Conservation (phyloP, 2,113 vertebrate genomes). For the Halcyon malimbica region DNA sequence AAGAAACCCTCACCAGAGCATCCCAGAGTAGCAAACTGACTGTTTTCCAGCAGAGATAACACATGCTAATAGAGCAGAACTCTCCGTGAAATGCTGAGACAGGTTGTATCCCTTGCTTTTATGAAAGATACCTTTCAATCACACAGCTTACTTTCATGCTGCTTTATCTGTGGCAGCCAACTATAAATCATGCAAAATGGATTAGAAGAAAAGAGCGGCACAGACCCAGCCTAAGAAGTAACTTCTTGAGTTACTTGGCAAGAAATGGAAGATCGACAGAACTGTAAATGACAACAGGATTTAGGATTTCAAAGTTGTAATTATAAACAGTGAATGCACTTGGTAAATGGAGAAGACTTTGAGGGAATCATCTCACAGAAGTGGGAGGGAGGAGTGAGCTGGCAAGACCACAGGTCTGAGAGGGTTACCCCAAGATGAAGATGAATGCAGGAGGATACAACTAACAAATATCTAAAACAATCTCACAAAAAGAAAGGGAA, state of each 20-base stretch:
- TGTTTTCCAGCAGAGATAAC: conserved; percentile 37
- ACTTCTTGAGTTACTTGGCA: not conserved
- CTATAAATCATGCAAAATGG: not conserved
- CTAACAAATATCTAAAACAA: not conserved
- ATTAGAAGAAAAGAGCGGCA: not conserved
- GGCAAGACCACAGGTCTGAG: not conserved
- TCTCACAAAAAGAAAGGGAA: not conserved
- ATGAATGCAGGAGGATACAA: not conserved
- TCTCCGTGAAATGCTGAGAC: not conserved
- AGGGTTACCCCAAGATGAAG: not conserved
- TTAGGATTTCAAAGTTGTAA: not conserved
- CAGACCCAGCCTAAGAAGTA: not conserved
- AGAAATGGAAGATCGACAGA: not conserved
- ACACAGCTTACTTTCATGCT: not conserved
- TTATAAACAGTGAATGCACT: not conserved
- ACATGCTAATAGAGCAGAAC: not conserved
- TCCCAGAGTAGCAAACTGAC: not conserved
- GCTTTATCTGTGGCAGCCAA: not conserved
- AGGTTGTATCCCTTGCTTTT: not conserved
- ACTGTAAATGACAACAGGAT: not conserved
- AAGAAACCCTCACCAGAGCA: not conserved
- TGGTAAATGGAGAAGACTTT: not conserved
- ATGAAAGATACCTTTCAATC: not conserved
- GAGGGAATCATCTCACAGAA: not conserved
- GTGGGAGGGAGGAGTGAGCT: not conserved